Base-by-base conservation (phyloP, 1,140 invertebrate genomes). In the Adoxophyes honmai region DNA sequence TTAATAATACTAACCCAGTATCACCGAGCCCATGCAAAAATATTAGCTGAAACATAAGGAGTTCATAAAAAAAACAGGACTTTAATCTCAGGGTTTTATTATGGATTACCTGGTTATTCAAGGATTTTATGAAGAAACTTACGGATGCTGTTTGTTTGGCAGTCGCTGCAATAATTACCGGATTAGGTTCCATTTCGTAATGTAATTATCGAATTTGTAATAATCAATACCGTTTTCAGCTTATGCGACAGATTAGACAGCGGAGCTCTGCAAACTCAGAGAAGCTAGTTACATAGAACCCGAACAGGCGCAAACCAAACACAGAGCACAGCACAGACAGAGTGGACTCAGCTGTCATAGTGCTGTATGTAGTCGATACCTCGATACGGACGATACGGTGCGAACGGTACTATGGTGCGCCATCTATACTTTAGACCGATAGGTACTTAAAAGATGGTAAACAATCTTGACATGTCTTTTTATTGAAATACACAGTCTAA, bases 71-170 rank as follows among this genome's bases (percentile, higher is more conserved):
- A 52, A 14, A 57, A 52, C 60, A 52, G 37, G 33, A 37, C 34
- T 38, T 42, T 48, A 37, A 55, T 51, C 16, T 38, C 16, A 9
- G 36, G n/a, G 28, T 52, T 21, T 39, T 59, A 60, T 57, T 9
- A 39, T 44, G 39, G n/a, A 8, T 16, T 9, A 36, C n/a, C 21
- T n/a, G n/a, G n/a, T n/a, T n/a, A n/a, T n/a, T n/a, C n/a, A 48
- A 36, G 11, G 4, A 56, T 44, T 48, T n/a, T 36, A 34, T 18
- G 44, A 66, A 42, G 57, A 13, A 55, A 89, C 92, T 92, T 88
- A 95, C 95, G 72, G 94, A 95, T 13, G 94, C 94, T 7, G 94
- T 95, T 67, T 96, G 95, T 89, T 94, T 95, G 58, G 91, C 91
- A 44, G 94, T 93, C 60, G 94, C 93, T 62, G 93, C 91, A 64